Conservation (phyloP, 2,797 vertebrate species). For the Catostomus latipinnis region DNA sequence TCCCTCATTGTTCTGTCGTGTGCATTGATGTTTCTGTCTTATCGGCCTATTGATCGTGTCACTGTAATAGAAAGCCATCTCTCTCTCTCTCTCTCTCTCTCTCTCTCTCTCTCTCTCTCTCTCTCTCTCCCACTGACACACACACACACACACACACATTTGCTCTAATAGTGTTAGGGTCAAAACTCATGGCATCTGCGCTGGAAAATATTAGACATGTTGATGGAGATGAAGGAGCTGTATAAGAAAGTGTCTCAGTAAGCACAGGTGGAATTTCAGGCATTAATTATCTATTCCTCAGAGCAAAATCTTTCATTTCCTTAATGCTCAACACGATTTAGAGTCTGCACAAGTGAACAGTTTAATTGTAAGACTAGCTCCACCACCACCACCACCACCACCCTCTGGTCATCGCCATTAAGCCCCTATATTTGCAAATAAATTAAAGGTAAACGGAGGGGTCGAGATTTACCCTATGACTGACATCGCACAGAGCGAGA, state of each 20-base stretch:
- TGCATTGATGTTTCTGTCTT: conserved; percentile 99
- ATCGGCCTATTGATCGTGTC: conserved; percentile 99
- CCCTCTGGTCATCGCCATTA: conserved; percentile 82
- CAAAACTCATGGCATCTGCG: conserved; percentile 94
- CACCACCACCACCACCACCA: too few species aligned
- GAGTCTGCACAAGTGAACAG: conserved; percentile 34
- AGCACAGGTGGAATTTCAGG: background rate
- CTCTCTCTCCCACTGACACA: background rate
- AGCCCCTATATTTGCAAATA: conserved; percentile 99
- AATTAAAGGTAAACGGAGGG: conserved; percentile 98
- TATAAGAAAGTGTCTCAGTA: background rate
- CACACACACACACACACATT: conserved; percentile 63
- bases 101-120: conserved; percentile 1
- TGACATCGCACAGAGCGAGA: conserved; percentile 83
- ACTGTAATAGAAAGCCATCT: conserved; percentile 93
- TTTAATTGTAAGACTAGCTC: conserved; percentile 29
- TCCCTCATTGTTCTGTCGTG: conserved; percentile 93
- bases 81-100: background rate
- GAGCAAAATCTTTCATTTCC: conserved; percentile 15
- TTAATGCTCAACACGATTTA: conserved; percentile 24
- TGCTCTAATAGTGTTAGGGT: conserved; percentile 95
- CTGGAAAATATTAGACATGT: conserved; percentile 80
- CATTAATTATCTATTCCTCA: background rate
- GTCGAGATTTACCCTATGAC: conserved; percentile 90
- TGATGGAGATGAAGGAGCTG: conserved; percentile 26